Evolutionary conservation across 2,888 invertebrate genomes (phyloP).

Genomic region (Apamea sordens): DNA sequence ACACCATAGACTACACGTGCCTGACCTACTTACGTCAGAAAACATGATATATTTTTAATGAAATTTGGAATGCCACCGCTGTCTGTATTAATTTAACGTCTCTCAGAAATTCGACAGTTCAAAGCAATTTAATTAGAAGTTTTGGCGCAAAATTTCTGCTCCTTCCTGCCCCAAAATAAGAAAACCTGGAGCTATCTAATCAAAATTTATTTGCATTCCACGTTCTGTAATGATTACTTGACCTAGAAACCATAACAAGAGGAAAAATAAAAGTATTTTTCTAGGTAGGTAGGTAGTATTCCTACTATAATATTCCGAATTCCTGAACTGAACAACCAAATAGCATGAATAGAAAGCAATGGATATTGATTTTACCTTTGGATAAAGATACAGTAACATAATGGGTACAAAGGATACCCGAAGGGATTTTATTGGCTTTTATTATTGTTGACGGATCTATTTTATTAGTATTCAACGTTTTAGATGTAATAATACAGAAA

Average conservation of each 20-base stretch:
- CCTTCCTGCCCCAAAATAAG: constrained; percentile 13
- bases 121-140: constrained; percentile 43
- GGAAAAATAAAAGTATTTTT: constrained; percentile 29
- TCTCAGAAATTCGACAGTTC: constrained; percentile 43
- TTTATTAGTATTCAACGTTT: constrained; percentile 14
- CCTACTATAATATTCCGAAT: constrained; percentile 20
- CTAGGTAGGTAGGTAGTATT: constrained; percentile 13
- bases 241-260: constrained; percentile 25
- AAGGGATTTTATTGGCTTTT: constrained; percentile 17
- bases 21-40: constrained; percentile 57
- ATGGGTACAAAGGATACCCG: constrained; percentile 19
- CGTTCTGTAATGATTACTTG: constrained; percentile 20
- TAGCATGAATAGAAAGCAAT: constrained; percentile 24
- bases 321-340: constrained; percentile 19
- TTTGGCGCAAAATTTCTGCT: constrained; percentile 15
- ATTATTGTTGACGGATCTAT: constrained; percentile 5
- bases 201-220: constrained; percentile 25
- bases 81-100: constrained; percentile 24
- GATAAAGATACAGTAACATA: constrained; percentile 23
- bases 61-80: constrained; percentile 11
- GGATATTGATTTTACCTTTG: constrained; percentile 51
- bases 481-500: background rate
- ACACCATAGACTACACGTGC: constrained; percentile 54
- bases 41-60: constrained; percentile 20
- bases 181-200: constrained; percentile 26